Evolutionary conservation across 2,797 vertebrate genomes (phyloP), one percentile per base, ranked within the genome.

Genomic region (Arnoldichthys spilopterus): DNA sequence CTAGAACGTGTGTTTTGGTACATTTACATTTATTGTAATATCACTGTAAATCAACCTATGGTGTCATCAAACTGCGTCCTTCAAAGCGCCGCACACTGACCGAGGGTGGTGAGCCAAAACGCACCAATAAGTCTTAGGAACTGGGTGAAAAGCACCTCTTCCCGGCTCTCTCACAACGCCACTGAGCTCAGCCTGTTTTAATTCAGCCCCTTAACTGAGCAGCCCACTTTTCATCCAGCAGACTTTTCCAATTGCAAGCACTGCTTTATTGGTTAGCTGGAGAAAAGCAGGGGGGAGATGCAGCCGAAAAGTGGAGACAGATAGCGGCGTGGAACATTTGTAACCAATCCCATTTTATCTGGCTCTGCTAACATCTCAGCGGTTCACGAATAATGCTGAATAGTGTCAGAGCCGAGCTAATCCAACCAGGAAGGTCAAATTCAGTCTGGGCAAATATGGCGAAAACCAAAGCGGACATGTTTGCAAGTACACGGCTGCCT

Each of bases 131-230:
- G 56, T 45, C 66, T 22, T 24, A 64, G 47, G 4, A 12, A n/a
- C 56, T 9, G 47, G 45, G 6, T 72, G 40, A 76, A 74, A 72
- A 66, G 51, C 58, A 62, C 66, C 51, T 22, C 24, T 26, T 28
- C 13, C 22, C 53, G 56, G 43, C 53, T 24, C 20, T 58, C 40
- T 72, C 61, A 87, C 87, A 91, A 90, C 86, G 88, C 88, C 86
- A 92, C 91, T 83, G 83, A 93, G 89, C 90, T 90, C 90, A 89
- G 89, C 89, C 89, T 91, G 90, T 93, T 82, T 94, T 93, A 93
- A 93, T 94, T 93, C 90, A 91, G 92, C 91, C 89, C 91, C 91
- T 91, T 92, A 93, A 93, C 93, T 92, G 91, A 92, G 91, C 90
- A 91, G 91, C 86, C 68, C 90, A 85, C 91, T 89, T 89, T 89